A percentile compares a stretch with the other conserved stretches of the same genome.
Conservation (phyloP, 2,888 invertebrate genomes). For the Stenoptilia bipunctidactyla region DNA sequence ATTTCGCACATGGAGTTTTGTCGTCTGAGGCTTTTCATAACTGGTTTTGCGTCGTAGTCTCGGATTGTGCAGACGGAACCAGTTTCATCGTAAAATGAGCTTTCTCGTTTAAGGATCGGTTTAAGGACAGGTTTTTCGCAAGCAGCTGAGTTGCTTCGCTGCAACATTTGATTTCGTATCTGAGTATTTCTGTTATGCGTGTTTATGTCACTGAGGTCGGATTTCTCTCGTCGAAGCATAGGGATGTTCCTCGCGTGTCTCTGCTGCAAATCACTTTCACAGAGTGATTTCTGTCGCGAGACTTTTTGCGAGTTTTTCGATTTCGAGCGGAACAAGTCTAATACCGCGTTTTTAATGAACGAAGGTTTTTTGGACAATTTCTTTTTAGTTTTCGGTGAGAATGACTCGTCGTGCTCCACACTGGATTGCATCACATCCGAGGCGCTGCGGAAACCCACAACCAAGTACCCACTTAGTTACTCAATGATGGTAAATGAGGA, state of each 20-base stretch:
- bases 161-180: conserved; percentile 59
- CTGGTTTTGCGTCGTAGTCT: conserved; percentile 58
- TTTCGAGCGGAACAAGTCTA: conserved; percentile 67
- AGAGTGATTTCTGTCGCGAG: conserved; percentile 62
- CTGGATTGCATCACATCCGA: conserved; percentile 65
- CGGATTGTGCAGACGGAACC: conserved; percentile 57
- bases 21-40: conserved; percentile 44
- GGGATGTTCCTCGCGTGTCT: conserved; percentile 42
- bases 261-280: conserved; percentile 60
- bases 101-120: conserved; percentile 63
- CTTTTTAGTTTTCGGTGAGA: conserved; percentile 70
- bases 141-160: conserved; percentile 62
- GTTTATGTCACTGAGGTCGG: conserved; percentile 53
- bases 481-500: conserved; percentile 39
- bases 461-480: conserved; percentile 67
- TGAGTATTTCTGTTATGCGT: conserved; percentile 55
- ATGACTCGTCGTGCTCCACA: conserved; percentile 62
- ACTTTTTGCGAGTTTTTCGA: conserved; percentile 61
- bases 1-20: conserved; percentile 68
- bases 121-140: conserved; percentile 59
- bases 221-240: conserved; percentile 58
- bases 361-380: conserved; percentile 69
- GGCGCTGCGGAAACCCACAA: conserved; percentile 69
- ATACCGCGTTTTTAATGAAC: conserved; percentile 67
- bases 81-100: conserved; percentile 61